Evolutionary conservation across 2,797 vertebrate genomes (phyloP).

Genomic region (Danionella dracula): DNA sequence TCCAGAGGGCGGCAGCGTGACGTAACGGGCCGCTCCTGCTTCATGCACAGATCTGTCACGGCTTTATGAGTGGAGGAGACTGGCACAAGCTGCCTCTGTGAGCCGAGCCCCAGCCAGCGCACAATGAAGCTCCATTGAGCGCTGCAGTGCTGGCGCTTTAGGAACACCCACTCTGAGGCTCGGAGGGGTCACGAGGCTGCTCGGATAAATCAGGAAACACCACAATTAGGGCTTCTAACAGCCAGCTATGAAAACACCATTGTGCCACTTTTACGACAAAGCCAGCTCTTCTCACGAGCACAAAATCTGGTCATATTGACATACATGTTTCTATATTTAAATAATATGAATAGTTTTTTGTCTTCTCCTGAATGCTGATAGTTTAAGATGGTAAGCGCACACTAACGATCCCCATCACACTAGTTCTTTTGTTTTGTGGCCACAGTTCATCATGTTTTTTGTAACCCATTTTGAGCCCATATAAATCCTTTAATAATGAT

Average conservation of each 20-base stretch:
- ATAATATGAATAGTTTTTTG: too few relatives aligned
- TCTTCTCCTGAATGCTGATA: too few relatives aligned
- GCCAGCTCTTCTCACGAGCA: not conserved
- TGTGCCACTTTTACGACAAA: not conserved
- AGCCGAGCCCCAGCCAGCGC: slow-evolving; percentile 42
- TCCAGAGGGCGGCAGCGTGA: not conserved
- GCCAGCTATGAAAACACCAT: slow-evolving; percentile 13
- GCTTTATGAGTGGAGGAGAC: slow-evolving; percentile 62
- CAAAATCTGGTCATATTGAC: too few relatives aligned
- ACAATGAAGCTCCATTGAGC: slow-evolving; percentile 66
- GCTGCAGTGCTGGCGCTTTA: slow-evolving; percentile 37
- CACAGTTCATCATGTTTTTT: too few relatives aligned
- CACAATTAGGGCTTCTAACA: not conserved
- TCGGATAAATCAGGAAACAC: slow-evolving; percentile 3
- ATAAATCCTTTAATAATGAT: too few relatives aligned
- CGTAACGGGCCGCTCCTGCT: slow-evolving; percentile 25
- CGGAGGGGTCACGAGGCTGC: not conserved
- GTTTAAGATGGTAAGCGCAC: too few relatives aligned
- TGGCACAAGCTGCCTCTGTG: slow-evolving; percentile 73
- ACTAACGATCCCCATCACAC: too few relatives aligned
- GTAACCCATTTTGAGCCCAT: too few relatives aligned
- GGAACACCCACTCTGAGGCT: slow-evolving; percentile 47
- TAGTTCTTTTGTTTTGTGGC: too few relatives aligned
- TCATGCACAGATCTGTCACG: slow-evolving; percentile 50
- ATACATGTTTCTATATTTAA: too few relatives aligned